Evolutionary conservation across 2,113 vertebrate species (phyloP).

Genomic region (Ia io): DNA sequence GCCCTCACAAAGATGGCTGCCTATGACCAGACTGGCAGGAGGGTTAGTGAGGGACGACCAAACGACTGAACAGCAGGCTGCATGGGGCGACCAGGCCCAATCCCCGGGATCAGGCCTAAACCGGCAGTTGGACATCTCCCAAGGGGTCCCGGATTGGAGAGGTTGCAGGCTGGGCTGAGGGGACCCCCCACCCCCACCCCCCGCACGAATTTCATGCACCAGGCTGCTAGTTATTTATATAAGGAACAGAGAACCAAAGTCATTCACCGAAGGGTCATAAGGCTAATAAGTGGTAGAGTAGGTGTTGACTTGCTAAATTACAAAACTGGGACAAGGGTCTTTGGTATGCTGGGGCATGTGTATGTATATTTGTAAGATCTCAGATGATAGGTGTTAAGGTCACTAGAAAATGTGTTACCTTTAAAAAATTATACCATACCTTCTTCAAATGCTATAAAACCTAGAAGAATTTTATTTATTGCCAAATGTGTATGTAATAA

Average conservation of each 20-base stretch:
- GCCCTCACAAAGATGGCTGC: no score
- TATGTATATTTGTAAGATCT: background rate
- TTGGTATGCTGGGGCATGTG: background rate
- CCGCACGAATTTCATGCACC: no score
- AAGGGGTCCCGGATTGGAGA: no score
- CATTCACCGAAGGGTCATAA: background rate
- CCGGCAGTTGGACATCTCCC: no score
- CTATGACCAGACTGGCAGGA: no score
- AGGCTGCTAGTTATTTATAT: background rate
- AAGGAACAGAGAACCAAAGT: background rate
- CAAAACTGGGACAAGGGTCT: background rate
- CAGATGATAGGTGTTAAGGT: background rate
- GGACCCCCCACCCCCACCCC: no score
- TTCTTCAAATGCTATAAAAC: constrained; percentile 15
- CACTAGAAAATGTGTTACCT: background rate
- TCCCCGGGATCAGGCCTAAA: no score
- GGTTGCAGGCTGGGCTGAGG: no score
- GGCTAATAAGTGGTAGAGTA: background rate
- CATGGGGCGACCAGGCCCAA: no score
- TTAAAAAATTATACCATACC: background rate
- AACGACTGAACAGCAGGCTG: no score
- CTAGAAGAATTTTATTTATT: constrained; percentile 10
- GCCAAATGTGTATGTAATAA: background rate
- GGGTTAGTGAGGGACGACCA: no score
- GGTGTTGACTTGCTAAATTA: background rate